phyloP scores from a whole-genome alignment of 1,140 invertebrate genomes.

The Trachymyrmex cornetzi region DNA sequence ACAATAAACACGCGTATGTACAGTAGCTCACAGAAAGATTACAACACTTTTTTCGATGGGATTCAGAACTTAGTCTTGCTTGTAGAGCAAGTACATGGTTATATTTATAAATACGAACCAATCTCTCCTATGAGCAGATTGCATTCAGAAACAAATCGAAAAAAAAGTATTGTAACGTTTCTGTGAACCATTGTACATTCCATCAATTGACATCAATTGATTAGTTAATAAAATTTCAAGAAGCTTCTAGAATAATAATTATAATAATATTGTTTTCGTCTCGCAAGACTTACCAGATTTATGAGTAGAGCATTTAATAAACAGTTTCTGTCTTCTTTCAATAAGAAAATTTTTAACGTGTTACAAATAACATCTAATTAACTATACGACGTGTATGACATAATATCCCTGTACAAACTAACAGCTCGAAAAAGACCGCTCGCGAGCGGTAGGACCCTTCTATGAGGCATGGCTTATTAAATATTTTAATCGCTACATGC shows the following conservation, averaged over 20 bases:
- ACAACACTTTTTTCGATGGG: no score
- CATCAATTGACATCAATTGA: neutral
- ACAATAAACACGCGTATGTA: neutral
- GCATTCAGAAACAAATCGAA: no score
- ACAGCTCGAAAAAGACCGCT: neutral
- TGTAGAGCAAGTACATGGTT: no score
- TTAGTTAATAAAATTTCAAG: neutral
- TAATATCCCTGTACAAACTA: neutral
- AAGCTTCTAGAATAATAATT: neutral
- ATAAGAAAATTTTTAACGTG: neutral
- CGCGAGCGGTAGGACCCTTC: neutral
- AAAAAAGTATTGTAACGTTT: no score
- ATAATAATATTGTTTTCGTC: neutral
- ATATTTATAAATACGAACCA: no score
- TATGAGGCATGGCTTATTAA: conserved; percentile 23
- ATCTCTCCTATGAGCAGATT: no score
- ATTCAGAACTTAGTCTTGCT: no score
- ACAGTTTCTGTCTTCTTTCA: neutral
- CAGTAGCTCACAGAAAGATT: no score
- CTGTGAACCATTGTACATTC: no score
- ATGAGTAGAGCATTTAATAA: conserved; percentile 9
- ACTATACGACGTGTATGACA: neutral
- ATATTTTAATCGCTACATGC: conserved; percentile 42
- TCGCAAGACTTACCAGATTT: conserved; percentile 14
- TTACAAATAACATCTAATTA: neutral